phyloP scores from a whole-genome alignment of 2,888 invertebrate species.

The Drosophila yooni region DNA sequence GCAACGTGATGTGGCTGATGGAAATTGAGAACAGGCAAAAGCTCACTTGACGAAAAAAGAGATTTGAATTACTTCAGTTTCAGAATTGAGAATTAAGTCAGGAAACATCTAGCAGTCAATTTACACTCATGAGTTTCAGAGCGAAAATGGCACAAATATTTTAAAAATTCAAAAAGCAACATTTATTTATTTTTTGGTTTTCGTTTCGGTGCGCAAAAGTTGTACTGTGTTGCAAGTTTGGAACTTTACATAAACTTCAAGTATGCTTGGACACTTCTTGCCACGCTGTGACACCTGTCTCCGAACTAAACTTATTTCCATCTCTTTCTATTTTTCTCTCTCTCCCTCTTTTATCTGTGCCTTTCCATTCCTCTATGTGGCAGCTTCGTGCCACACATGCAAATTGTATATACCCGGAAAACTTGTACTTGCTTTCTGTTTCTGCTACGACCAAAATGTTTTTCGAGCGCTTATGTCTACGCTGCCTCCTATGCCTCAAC shows the following conservation, averaged over 20 bases:
- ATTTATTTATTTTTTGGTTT: neutral
- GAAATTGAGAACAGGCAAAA: constrained; percentile 6
- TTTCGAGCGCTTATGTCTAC: constrained; percentile 1
- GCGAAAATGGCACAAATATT: neutral
- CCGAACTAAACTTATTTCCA: constrained; percentile 18
- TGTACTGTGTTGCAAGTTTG: constrained; percentile 6
- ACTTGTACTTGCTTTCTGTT: constrained; percentile 27
- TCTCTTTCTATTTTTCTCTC: neutral
- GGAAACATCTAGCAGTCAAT: neutral
- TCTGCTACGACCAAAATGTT: constrained; percentile 11
- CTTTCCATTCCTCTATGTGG: neutral
- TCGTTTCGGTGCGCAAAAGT: constrained; percentile 22
- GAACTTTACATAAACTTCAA: constrained; percentile 9
- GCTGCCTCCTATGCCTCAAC: neutral
- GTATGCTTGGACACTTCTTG: constrained; percentile 6
- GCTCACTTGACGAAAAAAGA: neutral
- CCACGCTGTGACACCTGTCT: constrained; percentile 34
- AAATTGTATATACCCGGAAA: constrained; percentile 15
- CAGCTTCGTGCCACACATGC: constrained; percentile 9
- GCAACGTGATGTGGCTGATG: constrained; percentile 54
- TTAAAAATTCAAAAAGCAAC: neutral
- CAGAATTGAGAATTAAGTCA: neutral
- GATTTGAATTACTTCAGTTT: neutral
- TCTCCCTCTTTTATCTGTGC: neutral
- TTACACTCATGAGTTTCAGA: neutral